Base-by-base conservation (phyloP, 2,797 vertebrate genomes). In the Emys orbicularis region DNA sequence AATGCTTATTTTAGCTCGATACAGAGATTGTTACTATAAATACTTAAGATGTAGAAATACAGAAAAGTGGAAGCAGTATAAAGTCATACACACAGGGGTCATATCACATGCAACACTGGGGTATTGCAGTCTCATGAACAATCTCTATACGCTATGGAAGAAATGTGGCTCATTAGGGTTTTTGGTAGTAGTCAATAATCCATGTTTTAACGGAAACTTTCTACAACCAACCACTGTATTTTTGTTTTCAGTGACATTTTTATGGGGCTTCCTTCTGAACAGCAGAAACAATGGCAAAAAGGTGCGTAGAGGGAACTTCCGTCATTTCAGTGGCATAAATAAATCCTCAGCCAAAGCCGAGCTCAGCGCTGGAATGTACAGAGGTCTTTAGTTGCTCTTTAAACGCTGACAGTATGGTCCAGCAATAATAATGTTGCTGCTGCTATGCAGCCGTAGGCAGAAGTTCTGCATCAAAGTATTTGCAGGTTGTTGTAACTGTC, bases 321-420 rank as follows among this genome's bases (percentile, higher is more conserved):
- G 84, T 96, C 92, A 88, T 95, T 96, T 95, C 91, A 92, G 84
- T 41, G 82, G 65, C 86, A 96, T 88, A 95, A 86, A 2, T 2
- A 93, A 94, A 83, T 44, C 72, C 84, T 90, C 79, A 94, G 0
- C 37, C 95, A 88, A 72, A 0, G 0, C 84, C 92, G 93, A 96
- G 94, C 96, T 95, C 93, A 96, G 95, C 90, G 88, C 94, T 95
- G 90, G 41, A 92, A 96, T 88, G 94, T 94, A 95, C 94, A 81
- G 92, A 94, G 81, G 5, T 83, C 92, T 91, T 84, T 84, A 84
- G 86, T 13, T 82, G 89, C 79, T 84, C 84, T 88, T 89, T 93
- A 68, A 89, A 44, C 0, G 0, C 85, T 81, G 89, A 86, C 79
- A 93, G 82, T 16, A 9, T 31, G 27, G 25, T 18, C 44, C 44